Base-by-base conservation (phyloP, 2,888 invertebrate species). In the Athalia rosae region DNA sequence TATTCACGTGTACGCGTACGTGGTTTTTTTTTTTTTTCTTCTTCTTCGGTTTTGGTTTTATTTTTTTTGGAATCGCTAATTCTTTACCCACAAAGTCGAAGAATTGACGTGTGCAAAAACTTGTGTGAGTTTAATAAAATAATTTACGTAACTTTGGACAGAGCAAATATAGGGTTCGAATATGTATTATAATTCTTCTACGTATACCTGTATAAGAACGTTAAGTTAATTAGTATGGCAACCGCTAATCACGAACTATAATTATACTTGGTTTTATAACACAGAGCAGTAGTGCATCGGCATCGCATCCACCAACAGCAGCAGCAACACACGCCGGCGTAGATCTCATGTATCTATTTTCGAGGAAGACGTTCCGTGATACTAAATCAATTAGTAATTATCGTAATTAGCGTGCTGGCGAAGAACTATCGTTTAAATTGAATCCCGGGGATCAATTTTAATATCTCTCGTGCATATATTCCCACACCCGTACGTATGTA, bases 361-460 rank as follows among this genome's bases (percentile, higher is more conserved):
- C 59, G 59, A 53, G 53, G 7, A 59, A 9, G n/a, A n/a, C 13
- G 13, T 15, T 15, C 13, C 59, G 50, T 13, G 7, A 69, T 69
- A 69, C 56, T 69, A 69, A 69, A 69, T 69, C 69, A 69, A 69
- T 69, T 56, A 53, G 45, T 69, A 69, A 69, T 69, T 69, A 69
- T 69, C 69, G 69, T 69, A 69, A 69, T 69, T 69, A 69, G 69
- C 69, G 7, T 64, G 48, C 64, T 64, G 7, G 48, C 6, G 28
- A 11, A 67, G 50, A 67, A 67, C 50, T 66, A 67, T 67, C 41
- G n/a, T 67, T 67, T 67, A 67, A 67, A 67, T 67, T 67, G 50
- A 67, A 50, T 67, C 48, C 48, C 53, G 41, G 66, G 48, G 9
- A 11, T 50, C 28, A 67, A 50, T 67, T 67, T 67, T 15, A 67